phyloP scores from a whole-genome alignment of 2,797 vertebrate species.

The Miichthys miiuy region DNA sequence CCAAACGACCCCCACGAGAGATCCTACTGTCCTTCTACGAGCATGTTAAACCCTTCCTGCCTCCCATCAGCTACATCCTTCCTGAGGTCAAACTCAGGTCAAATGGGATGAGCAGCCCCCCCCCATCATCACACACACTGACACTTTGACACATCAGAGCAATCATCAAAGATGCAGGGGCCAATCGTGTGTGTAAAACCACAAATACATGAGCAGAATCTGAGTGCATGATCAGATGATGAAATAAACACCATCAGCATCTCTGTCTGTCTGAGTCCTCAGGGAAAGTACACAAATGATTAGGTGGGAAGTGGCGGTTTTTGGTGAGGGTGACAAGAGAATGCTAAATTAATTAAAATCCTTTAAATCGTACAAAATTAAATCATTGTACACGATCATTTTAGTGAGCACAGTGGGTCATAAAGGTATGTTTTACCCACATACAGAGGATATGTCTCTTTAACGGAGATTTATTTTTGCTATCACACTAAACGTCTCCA shows the following conservation, averaged over 20 bases:
- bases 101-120: slow-evolving; percentile 42
- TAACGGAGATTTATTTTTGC: neutral
- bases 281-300: neutral
- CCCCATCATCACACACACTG: slow-evolving; percentile 7
- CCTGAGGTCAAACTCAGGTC: slow-evolving; percentile 67
- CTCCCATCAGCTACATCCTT: slow-evolving; percentile 69
- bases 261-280: neutral
- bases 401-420: neutral
- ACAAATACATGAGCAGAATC: neutral
- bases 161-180: neutral
- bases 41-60: slow-evolving; percentile 62
- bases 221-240: slow-evolving; percentile 18
- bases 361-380: no score
- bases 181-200: slow-evolving; percentile 1
- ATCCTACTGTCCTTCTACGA: slow-evolving; percentile 47
- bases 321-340: neutral
- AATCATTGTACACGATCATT: neutral
- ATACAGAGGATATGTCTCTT: neutral
- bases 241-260: slow-evolving; percentile 16
- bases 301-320: neutral
- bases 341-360: neutral
- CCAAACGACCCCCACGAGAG: slow-evolving; percentile 47
- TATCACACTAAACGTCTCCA: neutral
- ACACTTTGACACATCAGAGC: slow-evolving; percentile 2
- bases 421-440: neutral